Percentiles rank a stretch among this genome's conserved stretches.
Conservation (phyloP, 2,888 invertebrate species). For the Adela reaumurella region DNA sequence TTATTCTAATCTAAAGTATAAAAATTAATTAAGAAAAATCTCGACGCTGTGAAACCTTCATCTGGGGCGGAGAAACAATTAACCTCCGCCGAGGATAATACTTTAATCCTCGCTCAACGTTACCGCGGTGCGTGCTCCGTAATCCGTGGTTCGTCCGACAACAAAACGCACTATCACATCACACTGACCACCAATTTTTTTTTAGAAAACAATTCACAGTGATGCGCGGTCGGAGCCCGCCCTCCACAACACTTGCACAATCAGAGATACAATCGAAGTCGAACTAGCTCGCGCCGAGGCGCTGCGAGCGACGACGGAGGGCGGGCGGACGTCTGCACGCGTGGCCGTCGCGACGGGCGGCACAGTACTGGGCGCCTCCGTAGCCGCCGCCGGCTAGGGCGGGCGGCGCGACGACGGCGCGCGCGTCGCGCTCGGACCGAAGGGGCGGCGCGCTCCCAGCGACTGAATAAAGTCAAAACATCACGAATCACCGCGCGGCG, state of each 20-base stretch:
- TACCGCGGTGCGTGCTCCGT: not conserved
- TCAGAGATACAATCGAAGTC: not conserved
- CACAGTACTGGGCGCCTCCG: slow-evolving; percentile 43
- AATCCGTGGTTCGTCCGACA: too few relatives aligned
- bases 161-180: not conserved
- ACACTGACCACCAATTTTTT: not conserved
- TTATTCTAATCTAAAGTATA: too few relatives aligned
- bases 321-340: slow-evolving; percentile 16
- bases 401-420: not conserved
- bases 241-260: not conserved
- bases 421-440: not conserved
- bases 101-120: not conserved
- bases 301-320: not conserved
- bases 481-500: slow-evolving; percentile 8
- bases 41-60: not conserved
- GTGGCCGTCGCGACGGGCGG: slow-evolving; percentile 40
- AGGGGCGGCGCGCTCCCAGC: not conserved
- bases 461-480: slow-evolving; percentile 4
- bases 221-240: too few relatives aligned
- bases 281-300: too few relatives aligned
- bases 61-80: not conserved
- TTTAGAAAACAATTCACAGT: not conserved
- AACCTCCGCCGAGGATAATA: not conserved
- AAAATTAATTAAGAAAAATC: too few relatives aligned
- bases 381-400: too few relatives aligned